Conservation (phyloP, 2,113 vertebrate species). For the Carassius gibelio region DNA sequence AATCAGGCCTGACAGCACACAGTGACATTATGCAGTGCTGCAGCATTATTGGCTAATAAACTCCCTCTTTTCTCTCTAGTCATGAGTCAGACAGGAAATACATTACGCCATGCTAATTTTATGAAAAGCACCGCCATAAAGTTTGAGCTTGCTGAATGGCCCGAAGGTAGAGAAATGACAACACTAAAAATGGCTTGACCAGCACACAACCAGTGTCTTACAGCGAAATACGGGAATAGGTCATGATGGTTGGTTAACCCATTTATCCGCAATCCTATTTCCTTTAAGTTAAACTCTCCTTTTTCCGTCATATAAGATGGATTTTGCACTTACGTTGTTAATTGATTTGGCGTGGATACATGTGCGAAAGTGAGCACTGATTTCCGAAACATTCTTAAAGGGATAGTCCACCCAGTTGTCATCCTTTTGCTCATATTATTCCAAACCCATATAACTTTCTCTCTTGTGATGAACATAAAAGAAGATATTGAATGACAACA, state of each 20-base stretch:
- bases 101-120: conserved; percentile 54
- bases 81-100: conserved; percentile 57
- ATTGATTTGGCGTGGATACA: conserved; percentile 19
- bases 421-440: not conserved
- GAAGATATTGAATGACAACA: not conserved
- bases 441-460: no score
- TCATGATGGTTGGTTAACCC: conserved; percentile 69
- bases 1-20: conserved; percentile 61
- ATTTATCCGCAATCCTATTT: conserved; percentile 68
- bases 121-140: conserved; percentile 47
- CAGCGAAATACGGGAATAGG: conserved; percentile 36
- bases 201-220: not conserved
- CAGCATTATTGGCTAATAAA: conserved; percentile 58
- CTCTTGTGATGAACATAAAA: no score
- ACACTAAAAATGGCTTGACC: conserved; percentile 25
- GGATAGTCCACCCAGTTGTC: not conserved
- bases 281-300: conserved; percentile 45
- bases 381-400: conserved; percentile 20
- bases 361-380: not conserved
- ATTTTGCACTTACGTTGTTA: conserved; percentile 63
- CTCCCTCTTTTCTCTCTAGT: conserved; percentile 44
- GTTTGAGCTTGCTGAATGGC: conserved; percentile 48
- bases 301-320: conserved; percentile 45
- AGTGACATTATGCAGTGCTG: conserved; percentile 62
- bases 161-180: conserved; percentile 32